These are phyloP conservation scores for Drosophila kanapiae DNA, from an alignment of 1,140 invertebrate genomes.

Conservation along the genomic window DNA sequence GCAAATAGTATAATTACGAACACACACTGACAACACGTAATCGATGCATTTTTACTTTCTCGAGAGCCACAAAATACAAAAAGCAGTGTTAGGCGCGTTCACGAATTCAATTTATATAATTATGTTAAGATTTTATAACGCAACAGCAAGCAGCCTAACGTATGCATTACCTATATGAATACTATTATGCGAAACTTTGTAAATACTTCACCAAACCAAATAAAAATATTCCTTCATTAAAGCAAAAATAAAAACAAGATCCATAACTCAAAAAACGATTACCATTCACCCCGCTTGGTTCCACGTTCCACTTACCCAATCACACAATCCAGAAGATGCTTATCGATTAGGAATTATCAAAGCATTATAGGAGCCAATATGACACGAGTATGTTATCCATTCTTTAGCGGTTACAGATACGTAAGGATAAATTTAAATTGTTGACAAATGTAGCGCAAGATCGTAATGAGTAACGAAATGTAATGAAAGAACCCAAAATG, in stretches of 20 bases:
- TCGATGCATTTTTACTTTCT: conserved; percentile 79
- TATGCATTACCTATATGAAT: conserved; percentile 54
- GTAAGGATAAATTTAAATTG: conserved; percentile 77
- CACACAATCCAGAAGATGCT: conserved; percentile 29
- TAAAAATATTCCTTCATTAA: conserved; percentile 80
- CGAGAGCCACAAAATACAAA: conserved; percentile 30
- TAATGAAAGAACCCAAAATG: conserved; percentile 30
- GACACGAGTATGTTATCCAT: conserved; percentile 65
- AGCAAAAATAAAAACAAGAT: conserved; percentile 43
- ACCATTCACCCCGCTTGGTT: conserved; percentile 41
- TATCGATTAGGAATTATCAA: conserved; percentile 36
- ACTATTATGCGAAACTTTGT: conserved; percentile 63
- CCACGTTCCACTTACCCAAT: conserved; percentile 15
- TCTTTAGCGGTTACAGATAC: conserved; percentile 75
- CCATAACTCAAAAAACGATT: conserved; percentile 40
- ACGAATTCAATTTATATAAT: conserved; percentile 77
- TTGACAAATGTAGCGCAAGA: conserved; percentile 75
- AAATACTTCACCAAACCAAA: conserved; percentile 70
- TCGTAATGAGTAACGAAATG: conserved; percentile 41
- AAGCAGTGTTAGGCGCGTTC: conserved; percentile 50
- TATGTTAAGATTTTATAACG: conserved; percentile 84
- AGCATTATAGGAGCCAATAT: conserved; percentile 27
- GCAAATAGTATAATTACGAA: conserved; percentile 45
- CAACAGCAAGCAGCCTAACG: conserved; percentile 61
- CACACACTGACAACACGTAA: conserved; percentile 67